These are phyloP conservation scores for Flexamia atlantica DNA, from an alignment of 2,888 invertebrate genomes.

Conservation along the genomic window DNA sequence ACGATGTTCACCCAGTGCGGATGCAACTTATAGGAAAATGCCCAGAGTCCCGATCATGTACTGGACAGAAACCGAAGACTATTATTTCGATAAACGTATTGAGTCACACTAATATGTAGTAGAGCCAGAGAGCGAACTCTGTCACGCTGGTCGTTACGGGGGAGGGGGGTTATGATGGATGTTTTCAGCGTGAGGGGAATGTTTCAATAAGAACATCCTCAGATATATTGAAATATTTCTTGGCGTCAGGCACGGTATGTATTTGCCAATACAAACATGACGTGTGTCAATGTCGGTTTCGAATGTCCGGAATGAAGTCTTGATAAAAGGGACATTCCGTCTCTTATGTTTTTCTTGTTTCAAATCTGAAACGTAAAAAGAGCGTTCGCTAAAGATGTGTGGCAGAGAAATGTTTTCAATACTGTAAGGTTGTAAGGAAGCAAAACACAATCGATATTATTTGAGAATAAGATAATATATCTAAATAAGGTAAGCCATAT, in stretches of 20 bases:
- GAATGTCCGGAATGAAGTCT: too few species aligned
- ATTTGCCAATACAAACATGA: slow-evolving; percentile 16
- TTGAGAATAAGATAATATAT: too few species aligned
- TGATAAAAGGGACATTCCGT: too few species aligned
- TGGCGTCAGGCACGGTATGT: neutral
- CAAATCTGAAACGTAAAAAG: too few species aligned
- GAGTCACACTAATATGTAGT: neutral
- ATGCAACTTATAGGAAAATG: too few species aligned
- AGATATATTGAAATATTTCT: slow-evolving; percentile 48
- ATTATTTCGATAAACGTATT: neutral
- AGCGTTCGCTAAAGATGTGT: too few species aligned
- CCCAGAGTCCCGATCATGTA: neutral
- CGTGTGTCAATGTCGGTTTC: neutral
- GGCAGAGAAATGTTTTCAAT: too few species aligned
- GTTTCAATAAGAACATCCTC: slow-evolving; percentile 42
- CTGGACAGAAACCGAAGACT: neutral
- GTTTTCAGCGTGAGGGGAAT: slow-evolving; percentile 40
- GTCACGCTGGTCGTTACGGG: slow-evolving; percentile 19
- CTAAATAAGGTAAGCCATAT: too few species aligned
- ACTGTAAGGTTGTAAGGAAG: too few species aligned
- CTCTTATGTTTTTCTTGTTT: too few species aligned
- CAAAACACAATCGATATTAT: too few species aligned
- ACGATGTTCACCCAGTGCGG: too few species aligned
- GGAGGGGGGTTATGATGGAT: slow-evolving; percentile 35
- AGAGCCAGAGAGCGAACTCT: neutral